phyloP scores from a whole-genome alignment of 35 echinoderm and acorn worm species.

The Chiridota heheva region DNA sequence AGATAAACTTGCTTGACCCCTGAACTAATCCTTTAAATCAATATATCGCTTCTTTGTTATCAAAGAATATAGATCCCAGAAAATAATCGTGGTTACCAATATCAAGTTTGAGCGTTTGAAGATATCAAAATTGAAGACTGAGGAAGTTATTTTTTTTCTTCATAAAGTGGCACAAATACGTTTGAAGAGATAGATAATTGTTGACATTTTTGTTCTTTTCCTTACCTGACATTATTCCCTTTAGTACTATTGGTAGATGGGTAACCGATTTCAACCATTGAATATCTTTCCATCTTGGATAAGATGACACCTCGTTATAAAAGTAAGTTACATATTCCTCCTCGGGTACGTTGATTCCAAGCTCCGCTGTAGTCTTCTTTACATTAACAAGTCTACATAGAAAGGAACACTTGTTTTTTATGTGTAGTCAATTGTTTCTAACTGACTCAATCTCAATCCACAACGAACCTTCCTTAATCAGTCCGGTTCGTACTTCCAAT shows the following conservation, averaged over 20 bases:
- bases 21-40: no score
- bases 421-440: no score
- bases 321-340: no score
- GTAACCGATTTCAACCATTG: constrained; percentile 44
- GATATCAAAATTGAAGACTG: not conserved
- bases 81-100: not conserved
- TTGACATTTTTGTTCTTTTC: not conserved
- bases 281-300: constrained; percentile 39
- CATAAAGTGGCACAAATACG: not conserved
- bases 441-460: no score
- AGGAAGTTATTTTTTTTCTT: not conserved
- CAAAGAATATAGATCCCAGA: not conserved
- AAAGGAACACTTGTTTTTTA: no score
- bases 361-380: no score
- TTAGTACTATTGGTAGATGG: constrained; percentile 37
- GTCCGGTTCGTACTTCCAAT: no score
- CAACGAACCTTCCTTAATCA: no score
- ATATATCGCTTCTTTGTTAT: not conserved
- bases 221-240: constrained; percentile 43
- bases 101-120: not conserved
- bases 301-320: no score
- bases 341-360: no score
- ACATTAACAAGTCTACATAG: no score
- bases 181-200: not conserved
- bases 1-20: no score